phyloP scores from a whole-genome alignment of 2,797 vertebrate species.

The Cynodonichthys magdalenae region DNA sequence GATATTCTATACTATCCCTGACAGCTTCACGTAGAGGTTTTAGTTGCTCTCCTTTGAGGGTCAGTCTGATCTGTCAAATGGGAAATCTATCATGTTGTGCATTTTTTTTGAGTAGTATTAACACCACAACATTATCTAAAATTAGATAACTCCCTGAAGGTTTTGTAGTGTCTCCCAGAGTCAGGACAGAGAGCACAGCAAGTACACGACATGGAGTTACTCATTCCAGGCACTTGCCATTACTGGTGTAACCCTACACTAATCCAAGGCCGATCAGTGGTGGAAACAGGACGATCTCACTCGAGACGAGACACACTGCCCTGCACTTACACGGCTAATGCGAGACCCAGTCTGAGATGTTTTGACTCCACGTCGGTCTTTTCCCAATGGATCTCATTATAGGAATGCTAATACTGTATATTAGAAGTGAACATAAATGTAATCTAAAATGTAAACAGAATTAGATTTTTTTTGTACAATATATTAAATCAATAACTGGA shows the following conservation, averaged over 20 bases:
- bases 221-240: slow-evolving; percentile 59
- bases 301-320: slow-evolving; percentile 62
- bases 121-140: background rate
- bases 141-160: slow-evolving; percentile 1
- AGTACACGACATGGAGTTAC: slow-evolving; percentile 41
- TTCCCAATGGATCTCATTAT: slow-evolving; percentile 70
- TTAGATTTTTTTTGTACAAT: background rate
- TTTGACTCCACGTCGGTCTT: slow-evolving; percentile 65
- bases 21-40: slow-evolving; percentile 49
- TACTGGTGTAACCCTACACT: slow-evolving; percentile 65
- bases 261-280: slow-evolving; percentile 60
- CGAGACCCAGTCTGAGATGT: slow-evolving; percentile 49
- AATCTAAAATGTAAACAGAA: slow-evolving; percentile 41
- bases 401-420: slow-evolving; percentile 63
- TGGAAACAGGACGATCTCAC: slow-evolving; percentile 69
- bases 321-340: slow-evolving; percentile 39
- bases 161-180: slow-evolving; percentile 1
- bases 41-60: slow-evolving; percentile 25
- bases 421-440: slow-evolving; percentile 40
- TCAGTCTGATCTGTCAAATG: background rate
- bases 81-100: slow-evolving; percentile 5
- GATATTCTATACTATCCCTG: slow-evolving; percentile 74
- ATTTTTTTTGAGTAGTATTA: background rate
- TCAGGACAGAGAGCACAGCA: slow-evolving; percentile 44
- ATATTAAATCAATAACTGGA: too few relatives aligned